Conservation (phyloP, 2,888 invertebrate species). For the Lacanobia wlatinum region DNA sequence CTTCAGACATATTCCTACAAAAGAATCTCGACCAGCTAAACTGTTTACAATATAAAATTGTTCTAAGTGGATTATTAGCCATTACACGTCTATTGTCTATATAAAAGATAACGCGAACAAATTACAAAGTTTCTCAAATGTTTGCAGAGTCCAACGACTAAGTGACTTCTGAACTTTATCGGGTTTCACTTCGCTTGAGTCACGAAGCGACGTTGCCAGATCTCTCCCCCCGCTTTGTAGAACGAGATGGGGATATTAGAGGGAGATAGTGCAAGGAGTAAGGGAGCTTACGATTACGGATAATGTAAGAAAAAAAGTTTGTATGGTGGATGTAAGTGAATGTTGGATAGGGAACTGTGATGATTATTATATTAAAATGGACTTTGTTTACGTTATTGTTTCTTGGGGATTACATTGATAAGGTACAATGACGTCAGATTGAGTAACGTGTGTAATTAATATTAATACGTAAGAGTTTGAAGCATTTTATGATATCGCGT, state of each 20-base stretch:
- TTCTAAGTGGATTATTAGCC: conserved; percentile 66
- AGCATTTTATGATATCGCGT: background rate
- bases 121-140: conserved; percentile 35
- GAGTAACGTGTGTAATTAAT: conserved; percentile 7
- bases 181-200: conserved; percentile 61
- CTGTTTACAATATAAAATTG: conserved; percentile 69
- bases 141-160: conserved; percentile 8
- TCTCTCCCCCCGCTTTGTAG: conserved; percentile 75
- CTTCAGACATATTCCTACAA: conserved; percentile 30
- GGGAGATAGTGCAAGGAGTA: conserved; percentile 69
- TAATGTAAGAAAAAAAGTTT: conserved; percentile 61
- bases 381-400: conserved; percentile 12
- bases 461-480: background rate
- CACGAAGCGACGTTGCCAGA: conserved; percentile 79
- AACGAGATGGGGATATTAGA: conserved; percentile 65
- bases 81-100: conserved; percentile 67
- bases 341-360: background rate
- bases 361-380: conserved; percentile 5
- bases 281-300: conserved; percentile 67
- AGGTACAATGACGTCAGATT: conserved; percentile 22
- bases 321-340: conserved; percentile 23
- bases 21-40: conserved; percentile 50
- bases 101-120: conserved; percentile 46
- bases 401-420: conserved; percentile 29
- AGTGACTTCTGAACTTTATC: conserved; percentile 64